These are phyloP conservation scores for Mythimna pallens DNA, from an alignment of 2,888 invertebrate genomes.

Conservation along the genomic window DNA sequence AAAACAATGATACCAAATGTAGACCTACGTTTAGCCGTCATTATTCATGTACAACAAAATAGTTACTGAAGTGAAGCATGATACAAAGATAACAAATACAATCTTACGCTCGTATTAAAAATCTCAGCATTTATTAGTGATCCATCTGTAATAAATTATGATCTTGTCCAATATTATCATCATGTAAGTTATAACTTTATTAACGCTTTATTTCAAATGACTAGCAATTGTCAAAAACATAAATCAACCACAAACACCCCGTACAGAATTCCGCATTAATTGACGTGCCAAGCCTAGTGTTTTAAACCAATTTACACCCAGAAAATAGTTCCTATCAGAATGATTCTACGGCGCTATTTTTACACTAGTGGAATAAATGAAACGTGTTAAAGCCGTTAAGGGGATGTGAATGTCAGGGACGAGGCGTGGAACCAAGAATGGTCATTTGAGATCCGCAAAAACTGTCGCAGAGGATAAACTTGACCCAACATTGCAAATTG, in stretches of 20 bases:
- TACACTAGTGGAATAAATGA: slow-evolving; percentile 21
- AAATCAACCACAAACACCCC: slow-evolving; percentile 25
- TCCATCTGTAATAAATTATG: not conserved
- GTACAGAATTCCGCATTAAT: slow-evolving; percentile 15
- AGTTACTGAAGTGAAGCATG: slow-evolving; percentile 1
- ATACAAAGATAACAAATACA: not conserved
- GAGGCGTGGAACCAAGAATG: slow-evolving; percentile 9
- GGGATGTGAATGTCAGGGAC: slow-evolving; percentile 45
- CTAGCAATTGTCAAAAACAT: not conserved
- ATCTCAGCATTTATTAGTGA: not conserved
- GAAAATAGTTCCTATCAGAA: slow-evolving; percentile 6
- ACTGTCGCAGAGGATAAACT: slow-evolving; percentile 56
- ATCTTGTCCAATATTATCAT: not conserved
- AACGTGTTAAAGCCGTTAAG: slow-evolving; percentile 12
- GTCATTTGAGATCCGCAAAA: slow-evolving; percentile 18
- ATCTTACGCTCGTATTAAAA: not conserved
- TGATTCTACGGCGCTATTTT: slow-evolving; percentile 8
- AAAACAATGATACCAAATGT: slow-evolving; percentile 37
- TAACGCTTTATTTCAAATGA: not conserved
- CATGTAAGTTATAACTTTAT: not conserved
- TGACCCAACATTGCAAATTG: slow-evolving; percentile 60
- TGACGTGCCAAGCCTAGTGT: slow-evolving; percentile 10
- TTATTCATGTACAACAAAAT: slow-evolving; percentile 25
- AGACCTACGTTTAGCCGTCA: slow-evolving; percentile 1
- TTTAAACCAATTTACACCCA: slow-evolving; percentile 39